phyloP scores from a whole-genome alignment of 2,797 vertebrate genomes.

The Ptychobarbus kaznakovi region DNA sequence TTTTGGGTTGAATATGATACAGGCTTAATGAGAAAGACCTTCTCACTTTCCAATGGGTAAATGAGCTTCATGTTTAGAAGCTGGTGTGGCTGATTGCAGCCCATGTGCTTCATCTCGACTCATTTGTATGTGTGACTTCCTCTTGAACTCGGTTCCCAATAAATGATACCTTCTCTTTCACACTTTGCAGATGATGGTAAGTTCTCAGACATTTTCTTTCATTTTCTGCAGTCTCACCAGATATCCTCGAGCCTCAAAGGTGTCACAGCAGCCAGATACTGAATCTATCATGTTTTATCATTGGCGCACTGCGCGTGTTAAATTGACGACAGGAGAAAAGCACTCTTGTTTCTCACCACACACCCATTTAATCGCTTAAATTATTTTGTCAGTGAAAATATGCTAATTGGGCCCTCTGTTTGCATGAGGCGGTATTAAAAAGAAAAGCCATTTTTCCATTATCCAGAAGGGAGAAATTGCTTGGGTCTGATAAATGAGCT shows the following conservation, averaged over 20 bases:
- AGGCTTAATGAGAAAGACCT: constrained; percentile 33
- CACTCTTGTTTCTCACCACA: constrained; percentile 59
- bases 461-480: constrained; percentile 65
- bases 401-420: constrained; percentile 61
- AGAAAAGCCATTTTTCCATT: constrained; percentile 69
- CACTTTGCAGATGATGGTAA: constrained; percentile 7
- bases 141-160: constrained; percentile 15
- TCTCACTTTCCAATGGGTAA: constrained; percentile 29
- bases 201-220: neutral
- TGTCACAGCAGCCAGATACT: constrained; percentile 10
- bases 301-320: constrained; percentile 50
- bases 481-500: constrained; percentile 73
- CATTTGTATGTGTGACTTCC: constrained; percentile 17
- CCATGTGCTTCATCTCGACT: constrained; percentile 24
- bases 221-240: constrained; percentile 2
- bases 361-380: constrained; percentile 69
- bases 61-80: constrained; percentile 28
- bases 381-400: constrained; percentile 69
- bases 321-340: constrained; percentile 64
- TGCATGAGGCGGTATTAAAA: constrained; percentile 66
- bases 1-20: constrained; percentile 42
- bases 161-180: constrained; percentile 20
- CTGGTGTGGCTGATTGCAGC: constrained; percentile 19
- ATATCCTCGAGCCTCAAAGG: constrained; percentile 18
- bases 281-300: constrained; percentile 38